Conservation (phyloP, 2,797 vertebrate species). For the Xyrichtys novacula region DNA sequence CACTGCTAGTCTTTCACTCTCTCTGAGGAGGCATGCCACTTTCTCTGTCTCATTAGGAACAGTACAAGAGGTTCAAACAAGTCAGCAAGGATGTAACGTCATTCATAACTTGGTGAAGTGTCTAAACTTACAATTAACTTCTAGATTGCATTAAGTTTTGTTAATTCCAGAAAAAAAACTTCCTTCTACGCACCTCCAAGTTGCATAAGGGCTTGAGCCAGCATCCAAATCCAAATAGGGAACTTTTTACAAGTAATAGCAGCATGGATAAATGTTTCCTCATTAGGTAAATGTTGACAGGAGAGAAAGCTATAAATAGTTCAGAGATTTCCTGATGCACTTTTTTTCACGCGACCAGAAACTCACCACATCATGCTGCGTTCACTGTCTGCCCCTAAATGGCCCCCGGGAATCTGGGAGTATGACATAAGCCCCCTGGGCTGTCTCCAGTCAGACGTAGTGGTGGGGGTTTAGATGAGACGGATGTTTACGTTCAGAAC, state of each 20-base stretch:
- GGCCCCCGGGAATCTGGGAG: conserved; percentile 51
- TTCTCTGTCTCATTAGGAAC: conserved; percentile 56
- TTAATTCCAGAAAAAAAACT: conserved; percentile 1
- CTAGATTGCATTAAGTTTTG: background rate
- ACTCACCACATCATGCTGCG: conserved; percentile 41
- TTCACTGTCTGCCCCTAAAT: conserved; percentile 47
- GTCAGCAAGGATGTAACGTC: too few relatives aligned
- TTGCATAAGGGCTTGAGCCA: background rate
- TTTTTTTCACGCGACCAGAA: conserved; percentile 45
- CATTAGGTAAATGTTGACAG: conserved; percentile 31
- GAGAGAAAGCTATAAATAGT: conserved; percentile 65
- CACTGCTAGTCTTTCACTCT: conserved; percentile 53
- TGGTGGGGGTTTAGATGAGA: conserved; percentile 38
- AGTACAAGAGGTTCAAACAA: background rate
- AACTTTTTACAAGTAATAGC: conserved; percentile 36
- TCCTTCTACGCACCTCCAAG: background rate
- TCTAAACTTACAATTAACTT: too few relatives aligned
- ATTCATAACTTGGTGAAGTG: too few relatives aligned
- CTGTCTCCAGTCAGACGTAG: conserved; percentile 46
- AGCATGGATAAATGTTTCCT: conserved; percentile 32
- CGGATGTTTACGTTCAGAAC: conserved; percentile 59
- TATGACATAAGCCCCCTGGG: conserved; percentile 58
- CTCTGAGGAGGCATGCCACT: conserved; percentile 36
- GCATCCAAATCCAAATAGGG: conserved; percentile 12
- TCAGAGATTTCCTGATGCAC: conserved; percentile 26